Base-by-base conservation (phyloP, 1,140 invertebrate species). In the Leptinotarsa texana region DNA sequence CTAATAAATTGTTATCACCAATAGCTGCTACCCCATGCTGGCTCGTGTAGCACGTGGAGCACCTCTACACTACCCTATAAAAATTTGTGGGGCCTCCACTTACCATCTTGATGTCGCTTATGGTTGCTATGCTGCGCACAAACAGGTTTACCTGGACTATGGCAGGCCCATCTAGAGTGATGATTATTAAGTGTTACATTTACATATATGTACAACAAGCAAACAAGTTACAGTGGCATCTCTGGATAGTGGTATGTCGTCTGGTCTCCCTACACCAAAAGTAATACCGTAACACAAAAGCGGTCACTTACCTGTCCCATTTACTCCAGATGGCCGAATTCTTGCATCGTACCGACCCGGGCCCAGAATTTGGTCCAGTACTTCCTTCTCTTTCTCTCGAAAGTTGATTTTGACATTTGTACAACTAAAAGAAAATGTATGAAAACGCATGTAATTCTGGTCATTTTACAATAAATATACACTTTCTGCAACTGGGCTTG, bases 101-200 rank as follows among this genome's bases (percentile, higher is more conserved):
- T 94, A 96, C 95, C 96, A 97, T 97, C 90, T 97, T 97, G 88
- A 97, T 96, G 92, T 98, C 96, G 92, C 96, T 96, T 90, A 98
- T 97, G 86, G 96, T 97, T 84, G 94, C 94, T 88, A 98, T 97
- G 91, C 94, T 96, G 90, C 96, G 91, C 85, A 98, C 94, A 92
- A 96, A 97, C 89, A 97, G 92, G 92, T 98, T 98, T 89, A 98
- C 95, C 89, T 91, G 92, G 88, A 96, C 94, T 90, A 95, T 92
- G 85, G 94, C 94, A 85, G 95, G 94, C 87, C 94, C 94, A 94
- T 95, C 93, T 95, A 92, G 87, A 91, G 89, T 85, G 82, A 83
- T 82, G 84, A 82, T 78, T 69, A 76, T 62, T 77, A 79, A 74
- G 75, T 80, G 79, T 81, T 80, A 80, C 75, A 81, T 79, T 75